Evolutionary conservation across 2,888 invertebrate species (phyloP).

Genomic region (Xanthorhoe spadicearia): DNA sequence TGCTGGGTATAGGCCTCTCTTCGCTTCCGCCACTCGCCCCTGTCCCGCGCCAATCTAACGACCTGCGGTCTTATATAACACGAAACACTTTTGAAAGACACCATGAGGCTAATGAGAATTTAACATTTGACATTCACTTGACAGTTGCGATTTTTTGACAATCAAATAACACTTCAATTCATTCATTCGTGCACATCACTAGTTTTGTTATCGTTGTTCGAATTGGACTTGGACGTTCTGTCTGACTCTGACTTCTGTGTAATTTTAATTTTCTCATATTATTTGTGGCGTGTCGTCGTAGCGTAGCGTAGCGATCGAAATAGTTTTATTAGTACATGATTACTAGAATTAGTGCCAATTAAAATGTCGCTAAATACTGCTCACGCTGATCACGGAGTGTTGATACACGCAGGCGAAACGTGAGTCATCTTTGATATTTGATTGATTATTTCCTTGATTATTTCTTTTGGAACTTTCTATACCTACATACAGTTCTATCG

Average conservation of each 20-base stretch:
- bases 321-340: constrained; percentile 2
- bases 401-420: constrained; percentile 98
- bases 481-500: constrained; percentile 24
- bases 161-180: too few relatives aligned
- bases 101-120: too few relatives aligned
- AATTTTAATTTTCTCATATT: not conserved
- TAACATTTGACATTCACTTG: too few relatives aligned
- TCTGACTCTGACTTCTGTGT: not conserved
- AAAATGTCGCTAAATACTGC: constrained; percentile 97
- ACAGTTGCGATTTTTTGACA: too few relatives aligned
- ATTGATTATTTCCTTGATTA: constrained; percentile 40
- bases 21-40: too few relatives aligned
- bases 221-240: too few relatives aligned
- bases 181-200: too few relatives aligned
- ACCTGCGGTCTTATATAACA: too few relatives aligned
- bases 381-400: constrained; percentile 96
- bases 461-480: constrained; percentile 51
- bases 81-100: too few relatives aligned
- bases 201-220: too few relatives aligned
- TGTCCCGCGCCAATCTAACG: too few relatives aligned
- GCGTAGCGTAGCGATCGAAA: not conserved
- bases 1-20: too few relatives aligned
- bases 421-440: constrained; percentile 83
- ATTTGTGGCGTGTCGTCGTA: not conserved
- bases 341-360: constrained; percentile 10